A percentile compares a stretch with the other conserved stretches of the same genome.
Conservation (phyloP, 2,888 invertebrate genomes). For the Troilus luridus region DNA sequence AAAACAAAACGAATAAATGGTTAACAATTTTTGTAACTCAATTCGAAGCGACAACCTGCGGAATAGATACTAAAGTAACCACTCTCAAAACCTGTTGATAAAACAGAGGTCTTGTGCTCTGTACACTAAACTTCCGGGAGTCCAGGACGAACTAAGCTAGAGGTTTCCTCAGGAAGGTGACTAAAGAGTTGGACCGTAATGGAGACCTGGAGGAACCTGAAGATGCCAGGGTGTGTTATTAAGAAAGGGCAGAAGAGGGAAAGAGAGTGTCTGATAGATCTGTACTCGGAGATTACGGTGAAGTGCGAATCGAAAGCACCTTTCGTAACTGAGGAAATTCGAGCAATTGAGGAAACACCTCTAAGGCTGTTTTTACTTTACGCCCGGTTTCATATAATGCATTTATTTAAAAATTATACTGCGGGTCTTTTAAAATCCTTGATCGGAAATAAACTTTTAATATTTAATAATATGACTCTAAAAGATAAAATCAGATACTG, state of each 20-base stretch:
- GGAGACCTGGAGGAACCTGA: neutral
- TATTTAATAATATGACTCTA: too few relatives aligned
- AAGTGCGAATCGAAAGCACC: conserved; percentile 26
- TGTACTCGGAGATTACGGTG: conserved; percentile 17
- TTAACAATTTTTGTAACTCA: too few relatives aligned
- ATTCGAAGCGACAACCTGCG: too few relatives aligned
- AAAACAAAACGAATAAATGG: too few relatives aligned
- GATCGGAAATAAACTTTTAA: too few relatives aligned
- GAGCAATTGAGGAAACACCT: conserved; percentile 38
- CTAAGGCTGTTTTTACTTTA: neutral
- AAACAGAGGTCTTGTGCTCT: too few relatives aligned
- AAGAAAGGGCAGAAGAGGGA: conserved; percentile 7
- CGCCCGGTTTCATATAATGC: neutral
- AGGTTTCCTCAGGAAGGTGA: neutral
- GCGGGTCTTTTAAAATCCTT: neutral
- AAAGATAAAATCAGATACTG: too few relatives aligned
- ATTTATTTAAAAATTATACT: conserved; percentile 13
- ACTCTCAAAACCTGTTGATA: too few relatives aligned
- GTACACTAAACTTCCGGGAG: neutral
- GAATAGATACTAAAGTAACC: too few relatives aligned
- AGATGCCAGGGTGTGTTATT: neutral
- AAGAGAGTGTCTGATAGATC: conserved; percentile 38
- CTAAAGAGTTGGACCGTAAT: neutral
- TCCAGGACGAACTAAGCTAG: neutral
- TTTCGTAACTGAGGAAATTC: conserved; percentile 46